Conservation (phyloP, 2,888 invertebrate genomes). For the Unio pictorum region DNA sequence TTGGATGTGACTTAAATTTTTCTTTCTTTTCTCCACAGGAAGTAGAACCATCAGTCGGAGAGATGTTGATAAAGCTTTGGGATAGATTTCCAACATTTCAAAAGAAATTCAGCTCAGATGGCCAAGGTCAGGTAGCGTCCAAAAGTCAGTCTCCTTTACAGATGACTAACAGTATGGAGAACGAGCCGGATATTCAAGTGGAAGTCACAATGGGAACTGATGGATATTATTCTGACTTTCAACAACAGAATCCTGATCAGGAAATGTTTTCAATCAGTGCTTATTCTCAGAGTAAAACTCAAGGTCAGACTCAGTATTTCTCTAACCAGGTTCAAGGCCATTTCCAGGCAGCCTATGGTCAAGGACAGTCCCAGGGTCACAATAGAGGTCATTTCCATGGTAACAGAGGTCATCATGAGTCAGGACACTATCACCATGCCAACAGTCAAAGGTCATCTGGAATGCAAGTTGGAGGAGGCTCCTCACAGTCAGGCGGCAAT, state of each 20-base stretch:
- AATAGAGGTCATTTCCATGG: too few relatives aligned
- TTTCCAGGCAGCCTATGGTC: too few relatives aligned
- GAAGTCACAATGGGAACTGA: conserved; percentile 8
- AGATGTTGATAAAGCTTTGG: conserved; percentile 72
- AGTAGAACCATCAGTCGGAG: conserved; percentile 72
- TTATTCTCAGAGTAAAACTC: too few relatives aligned
- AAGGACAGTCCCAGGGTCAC: too few relatives aligned
- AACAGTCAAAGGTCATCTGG: conserved; percentile 19
- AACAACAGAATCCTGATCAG: too few relatives aligned
- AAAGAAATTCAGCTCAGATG: conserved; percentile 8
- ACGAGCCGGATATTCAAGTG: neutral
- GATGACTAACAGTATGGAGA: neutral
- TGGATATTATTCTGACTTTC: conserved; percentile 6
- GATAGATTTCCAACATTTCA: conserved; percentile 57
- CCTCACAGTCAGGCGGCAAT: too few relatives aligned
- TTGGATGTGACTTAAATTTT: neutral
- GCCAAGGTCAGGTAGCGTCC: conserved; percentile 5
- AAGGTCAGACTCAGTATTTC: too few relatives aligned
- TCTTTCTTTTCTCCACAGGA: conserved; percentile 65
- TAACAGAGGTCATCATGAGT: conserved; percentile 3
- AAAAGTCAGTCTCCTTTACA: conserved; percentile 8
- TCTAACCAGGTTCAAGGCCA: too few relatives aligned
- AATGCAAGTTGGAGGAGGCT: conserved; percentile 21
- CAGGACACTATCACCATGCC: conserved; percentile 19
- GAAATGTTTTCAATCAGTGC: too few relatives aligned